These are phyloP conservation scores for Pteronura brasiliensis DNA, from an alignment of 2,113 vertebrate genomes.

Conservation along the genomic window DNA sequence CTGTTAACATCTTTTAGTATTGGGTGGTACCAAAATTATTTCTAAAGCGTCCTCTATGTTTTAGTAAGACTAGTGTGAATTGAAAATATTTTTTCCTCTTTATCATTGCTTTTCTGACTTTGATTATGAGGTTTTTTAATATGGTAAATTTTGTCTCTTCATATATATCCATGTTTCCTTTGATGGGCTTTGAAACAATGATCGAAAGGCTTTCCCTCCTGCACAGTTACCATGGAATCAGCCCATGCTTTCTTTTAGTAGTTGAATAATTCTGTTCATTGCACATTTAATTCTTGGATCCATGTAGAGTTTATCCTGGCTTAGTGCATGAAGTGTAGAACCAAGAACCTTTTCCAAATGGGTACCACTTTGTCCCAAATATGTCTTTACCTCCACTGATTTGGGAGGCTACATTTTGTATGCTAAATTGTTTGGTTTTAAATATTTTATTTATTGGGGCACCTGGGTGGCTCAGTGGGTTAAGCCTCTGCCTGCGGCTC, in stretches of 20 bases:
- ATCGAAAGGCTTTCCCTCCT: neutral
- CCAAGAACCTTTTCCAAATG: neutral
- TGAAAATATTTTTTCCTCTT: neutral
- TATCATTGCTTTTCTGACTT: neutral
- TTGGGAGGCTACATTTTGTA: neutral
- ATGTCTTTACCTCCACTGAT: neutral
- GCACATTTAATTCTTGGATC: neutral
- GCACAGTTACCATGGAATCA: neutral
- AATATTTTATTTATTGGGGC: neutral
- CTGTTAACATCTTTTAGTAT: neutral
- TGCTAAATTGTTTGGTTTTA: neutral
- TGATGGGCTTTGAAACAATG: neutral
- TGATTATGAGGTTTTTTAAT: neutral
- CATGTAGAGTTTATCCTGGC: neutral
- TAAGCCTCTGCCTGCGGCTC: too few relatives aligned
- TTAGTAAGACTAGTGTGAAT: neutral
- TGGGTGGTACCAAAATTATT: neutral
- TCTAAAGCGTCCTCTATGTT: neutral
- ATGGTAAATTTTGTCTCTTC: neutral
- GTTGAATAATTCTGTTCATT: neutral
- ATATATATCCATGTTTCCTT: neutral
- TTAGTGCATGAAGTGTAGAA: neutral
- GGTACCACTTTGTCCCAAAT: neutral
- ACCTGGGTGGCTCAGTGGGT: too few relatives aligned
- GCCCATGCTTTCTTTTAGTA: neutral